Conservation (phyloP, 2,113 vertebrate species). For the Mixornis gularis region DNA sequence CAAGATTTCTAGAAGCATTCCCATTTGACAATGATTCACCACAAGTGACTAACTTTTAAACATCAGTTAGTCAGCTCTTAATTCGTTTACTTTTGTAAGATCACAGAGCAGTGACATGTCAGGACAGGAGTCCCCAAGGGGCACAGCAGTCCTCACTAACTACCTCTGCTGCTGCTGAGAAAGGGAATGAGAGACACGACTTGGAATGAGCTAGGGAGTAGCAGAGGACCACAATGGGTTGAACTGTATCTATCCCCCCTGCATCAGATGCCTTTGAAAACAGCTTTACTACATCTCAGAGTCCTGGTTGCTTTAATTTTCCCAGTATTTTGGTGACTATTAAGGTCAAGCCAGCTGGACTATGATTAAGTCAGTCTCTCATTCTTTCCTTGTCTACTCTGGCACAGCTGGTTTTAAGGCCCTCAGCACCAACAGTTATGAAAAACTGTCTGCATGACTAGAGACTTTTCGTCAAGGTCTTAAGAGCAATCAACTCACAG, state of each 20-base stretch:
- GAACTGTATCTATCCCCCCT: neutral
- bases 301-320: neutral
- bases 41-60: conserved; percentile 28
- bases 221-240: neutral
- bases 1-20: conserved; percentile 3
- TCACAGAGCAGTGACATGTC: neutral
- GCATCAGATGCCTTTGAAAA: neutral
- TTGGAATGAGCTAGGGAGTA: neutral
- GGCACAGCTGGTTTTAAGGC: neutral
- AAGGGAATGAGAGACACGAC: neutral
- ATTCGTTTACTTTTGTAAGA: neutral
- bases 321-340: neutral
- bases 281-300: neutral
- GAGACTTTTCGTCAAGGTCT: neutral
- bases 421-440: neutral
- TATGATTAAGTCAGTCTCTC: neutral
- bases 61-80: conserved; percentile 4
- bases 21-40: conserved; percentile 45
- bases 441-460: neutral
- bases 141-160: neutral
- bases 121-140: neutral
- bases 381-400: neutral
- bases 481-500: neutral
- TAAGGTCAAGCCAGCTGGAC: neutral
- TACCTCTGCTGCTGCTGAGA: neutral